Percentiles rank a stretch among this genome's conserved stretches.
phyloP scores from a whole-genome alignment of 2,797 vertebrate genomes.

The Dermochelys coriacea region DNA sequence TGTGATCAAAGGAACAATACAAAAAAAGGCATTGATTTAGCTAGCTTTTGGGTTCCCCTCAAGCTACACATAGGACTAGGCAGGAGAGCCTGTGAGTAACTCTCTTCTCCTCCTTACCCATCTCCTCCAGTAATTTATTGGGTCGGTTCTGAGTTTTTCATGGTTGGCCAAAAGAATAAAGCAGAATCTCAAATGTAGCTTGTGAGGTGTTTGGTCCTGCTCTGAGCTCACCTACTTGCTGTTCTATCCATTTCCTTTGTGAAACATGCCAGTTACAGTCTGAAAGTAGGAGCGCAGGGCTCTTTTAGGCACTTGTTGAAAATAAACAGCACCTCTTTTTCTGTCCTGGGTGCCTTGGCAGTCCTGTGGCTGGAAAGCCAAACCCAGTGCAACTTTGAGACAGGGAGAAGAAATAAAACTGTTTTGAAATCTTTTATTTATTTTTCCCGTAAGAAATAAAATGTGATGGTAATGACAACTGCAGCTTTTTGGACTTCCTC shows the following conservation, averaged over 20 bases:
- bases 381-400: neutral
- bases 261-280: neutral
- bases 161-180: neutral
- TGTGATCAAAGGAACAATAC: neutral
- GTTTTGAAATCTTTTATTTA: neutral
- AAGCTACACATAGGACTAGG: neutral
- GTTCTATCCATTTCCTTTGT: neutral
- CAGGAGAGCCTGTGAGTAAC: neutral
- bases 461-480: neutral
- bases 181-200: neutral
- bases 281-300: neutral
- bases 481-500: neutral
- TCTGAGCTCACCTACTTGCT: neutral
- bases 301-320: neutral
- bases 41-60: neutral
- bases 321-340: neutral
- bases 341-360: neutral
- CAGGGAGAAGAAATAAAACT: fast-evolving
- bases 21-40: neutral
- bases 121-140: neutral
- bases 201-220: neutral
- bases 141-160: neutral
- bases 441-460: neutral
- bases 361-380: neutral
- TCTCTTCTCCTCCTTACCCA: neutral